Evolutionary conservation across 1,140 invertebrate genomes (phyloP).

Genomic region (Araneus ventricosus): DNA sequence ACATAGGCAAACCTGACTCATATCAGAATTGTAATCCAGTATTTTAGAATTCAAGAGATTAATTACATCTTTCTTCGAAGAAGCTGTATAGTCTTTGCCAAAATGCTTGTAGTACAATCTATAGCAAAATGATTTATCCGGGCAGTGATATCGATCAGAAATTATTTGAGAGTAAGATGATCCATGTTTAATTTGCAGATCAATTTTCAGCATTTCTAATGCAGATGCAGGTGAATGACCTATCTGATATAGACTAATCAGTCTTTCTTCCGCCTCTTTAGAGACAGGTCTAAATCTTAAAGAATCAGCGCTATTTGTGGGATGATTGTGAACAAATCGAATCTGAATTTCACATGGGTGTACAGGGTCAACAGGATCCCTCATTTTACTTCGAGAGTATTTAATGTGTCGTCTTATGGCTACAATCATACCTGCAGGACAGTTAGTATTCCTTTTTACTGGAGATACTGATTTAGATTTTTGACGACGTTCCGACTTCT

Average conservation of each 20-base stretch:
- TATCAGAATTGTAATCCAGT: conserved; percentile 24
- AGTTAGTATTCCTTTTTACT: conserved; percentile 50
- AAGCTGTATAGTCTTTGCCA: conserved; percentile 47
- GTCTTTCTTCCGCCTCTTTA: conserved; percentile 52
- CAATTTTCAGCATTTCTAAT: conserved; percentile 56
- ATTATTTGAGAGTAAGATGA: conserved; percentile 3
- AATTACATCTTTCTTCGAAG: conserved; percentile 25
- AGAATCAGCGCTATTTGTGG: conserved; percentile 44
- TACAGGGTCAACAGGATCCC: conserved; percentile 59
- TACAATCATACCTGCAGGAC: conserved; percentile 63
- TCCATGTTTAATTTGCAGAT: conserved; percentile 47
- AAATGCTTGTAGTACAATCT: conserved; percentile 59
- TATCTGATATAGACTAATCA: conserved; percentile 37
- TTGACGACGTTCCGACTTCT: not conserved
- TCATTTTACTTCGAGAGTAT: conserved; percentile 58
- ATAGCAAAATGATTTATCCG: conserved; percentile 62
- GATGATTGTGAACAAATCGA: conserved; percentile 60
- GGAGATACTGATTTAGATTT: not conserved
- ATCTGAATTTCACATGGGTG: conserved; percentile 62
- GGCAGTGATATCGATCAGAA: conserved; percentile 54
- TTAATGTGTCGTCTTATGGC: conserved; percentile 52
- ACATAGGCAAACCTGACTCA: conserved; percentile 16
- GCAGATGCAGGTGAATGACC: conserved; percentile 57
- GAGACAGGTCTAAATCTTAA: conserved; percentile 63
- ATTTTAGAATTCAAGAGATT: conserved; percentile 38